Evolutionary conservation across 2,113 vertebrate species (phyloP), one percentile per base, ranked within the genome.

Genomic region (Gobio gobio): DNA sequence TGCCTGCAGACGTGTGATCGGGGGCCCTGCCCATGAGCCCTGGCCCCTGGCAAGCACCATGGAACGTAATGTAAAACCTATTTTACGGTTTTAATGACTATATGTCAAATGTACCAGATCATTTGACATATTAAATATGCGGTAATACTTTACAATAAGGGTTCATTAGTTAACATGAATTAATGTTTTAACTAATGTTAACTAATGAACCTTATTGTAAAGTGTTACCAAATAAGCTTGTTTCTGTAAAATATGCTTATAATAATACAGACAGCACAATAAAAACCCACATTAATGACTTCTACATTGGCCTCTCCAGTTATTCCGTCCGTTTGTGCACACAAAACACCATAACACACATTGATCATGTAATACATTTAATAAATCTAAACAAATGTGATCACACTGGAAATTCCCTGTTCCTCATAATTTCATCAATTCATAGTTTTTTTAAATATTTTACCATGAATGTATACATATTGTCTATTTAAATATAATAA

Each of bases 1-100:
- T 66, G 66, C 43, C 63, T 72, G 4, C 8, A 87, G 56, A 79
- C 24, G 12, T 64, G 73, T 72, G 40, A 79, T 40, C 63, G 63
- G 74, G 20, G 75, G 64, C 36, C 74, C 59, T 45, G 66, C 59
- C 86, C 63, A 56, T n/a, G 73, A 68, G 49, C 22, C 33, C 16
- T n/a, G 63, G 86, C 56, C 43, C 58, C 63, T 73, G 40, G 43
- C 4, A 14, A 45, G n/a, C 40, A 47, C 45, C 24, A 73, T 24
- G 12, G 43, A 43, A 47, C 29, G 29, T 29, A 43, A 43, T 24
- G 5, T 14, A 24, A 24, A 45, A 1, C 10, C 20, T 13, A 1
- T 24, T 24, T 47, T 13, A 14, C 70, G 24, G 10, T 63, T 63
- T 0, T 61, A 13, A 26, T 5, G 3, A n/a, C 20, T 43, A 6